phyloP scores from a whole-genome alignment of 2,113 vertebrate species.

The Triplophysa siluroides region DNA sequence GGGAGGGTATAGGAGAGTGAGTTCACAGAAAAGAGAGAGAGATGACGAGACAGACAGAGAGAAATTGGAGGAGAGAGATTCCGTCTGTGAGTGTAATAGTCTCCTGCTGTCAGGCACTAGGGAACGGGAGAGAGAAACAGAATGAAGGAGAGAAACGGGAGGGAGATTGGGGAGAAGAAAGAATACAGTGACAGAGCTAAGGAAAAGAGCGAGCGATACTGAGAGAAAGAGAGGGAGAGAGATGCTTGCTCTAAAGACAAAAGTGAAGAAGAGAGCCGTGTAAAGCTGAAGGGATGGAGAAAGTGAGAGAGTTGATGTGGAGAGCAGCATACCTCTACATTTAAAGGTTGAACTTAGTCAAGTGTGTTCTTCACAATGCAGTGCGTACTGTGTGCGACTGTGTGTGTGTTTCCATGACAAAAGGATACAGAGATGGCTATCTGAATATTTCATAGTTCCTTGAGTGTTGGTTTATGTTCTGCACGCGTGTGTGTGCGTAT shows the following conservation, averaged over 20 bases:
- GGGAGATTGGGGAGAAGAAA: constrained; percentile 1
- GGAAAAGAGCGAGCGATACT: background rate
- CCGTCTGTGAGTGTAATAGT: constrained; percentile 76
- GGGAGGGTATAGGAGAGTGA: constrained; percentile 18
- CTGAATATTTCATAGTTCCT: constrained; percentile 29
- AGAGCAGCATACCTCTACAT: constrained; percentile 18
- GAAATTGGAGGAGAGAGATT: constrained; percentile 74
- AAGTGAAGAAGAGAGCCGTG: constrained; percentile 41
- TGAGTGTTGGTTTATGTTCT: constrained; percentile 13
- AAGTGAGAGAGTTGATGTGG: constrained; percentile 2
- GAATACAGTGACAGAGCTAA: constrained; percentile 12
- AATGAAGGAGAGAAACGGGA: constrained; percentile 21
- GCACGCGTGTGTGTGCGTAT: background rate
- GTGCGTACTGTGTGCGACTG: background rate
- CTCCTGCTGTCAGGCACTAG: constrained; percentile 70
- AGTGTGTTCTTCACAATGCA: constrained; percentile 26
- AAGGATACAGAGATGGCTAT: background rate
- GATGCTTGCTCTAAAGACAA: constrained; percentile 30
- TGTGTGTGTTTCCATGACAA: constrained; percentile 25
- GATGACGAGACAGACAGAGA: constrained; percentile 68
- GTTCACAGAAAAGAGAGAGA: constrained; percentile 54
- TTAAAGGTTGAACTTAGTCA: constrained; percentile 29
- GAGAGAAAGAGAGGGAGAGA: background rate
- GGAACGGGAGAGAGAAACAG: constrained; percentile 57
- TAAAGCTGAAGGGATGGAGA: constrained; percentile 19